Evolutionary conservation across 2,113 vertebrate genomes (phyloP).

Genomic region (Catagonus wagneri): DNA sequence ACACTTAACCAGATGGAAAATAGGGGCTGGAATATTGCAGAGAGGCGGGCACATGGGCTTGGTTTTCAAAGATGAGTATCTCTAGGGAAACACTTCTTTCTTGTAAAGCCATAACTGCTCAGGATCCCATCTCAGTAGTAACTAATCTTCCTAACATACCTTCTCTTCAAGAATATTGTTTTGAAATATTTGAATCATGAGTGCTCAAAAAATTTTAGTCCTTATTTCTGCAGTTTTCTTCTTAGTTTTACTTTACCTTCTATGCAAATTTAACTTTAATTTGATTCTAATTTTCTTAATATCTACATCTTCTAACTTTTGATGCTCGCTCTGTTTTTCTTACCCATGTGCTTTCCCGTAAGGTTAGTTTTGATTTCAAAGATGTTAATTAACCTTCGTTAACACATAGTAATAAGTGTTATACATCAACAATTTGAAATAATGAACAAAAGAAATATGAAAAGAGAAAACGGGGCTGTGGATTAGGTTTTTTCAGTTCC

Average conservation of each 20-base stretch:
- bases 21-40: background rate
- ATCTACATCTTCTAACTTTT: background rate
- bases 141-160: background rate
- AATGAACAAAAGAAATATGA: background rate
- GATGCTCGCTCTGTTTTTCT: background rate
- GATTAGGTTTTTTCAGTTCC: background rate
- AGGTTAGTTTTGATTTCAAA: background rate
- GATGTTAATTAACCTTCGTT: background rate
- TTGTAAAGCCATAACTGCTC: background rate
- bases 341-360: background rate
- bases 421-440: background rate
- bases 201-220: background rate
- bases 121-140: background rate
- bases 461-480: background rate
- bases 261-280: background rate
- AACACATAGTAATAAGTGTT: background rate
- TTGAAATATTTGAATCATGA: background rate
- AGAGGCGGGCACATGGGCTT: background rate
- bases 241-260: background rate
- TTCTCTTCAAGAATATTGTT: background rate
- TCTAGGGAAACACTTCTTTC: background rate
- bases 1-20: background rate
- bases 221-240: background rate
- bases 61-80: background rate
- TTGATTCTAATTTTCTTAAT: background rate